A percentile compares a stretch with the other conserved stretches of the same genome.
Evolutionary conservation across 2,113 vertebrate species (phyloP).

Genomic region (Ranitomeya variabilis): DNA sequence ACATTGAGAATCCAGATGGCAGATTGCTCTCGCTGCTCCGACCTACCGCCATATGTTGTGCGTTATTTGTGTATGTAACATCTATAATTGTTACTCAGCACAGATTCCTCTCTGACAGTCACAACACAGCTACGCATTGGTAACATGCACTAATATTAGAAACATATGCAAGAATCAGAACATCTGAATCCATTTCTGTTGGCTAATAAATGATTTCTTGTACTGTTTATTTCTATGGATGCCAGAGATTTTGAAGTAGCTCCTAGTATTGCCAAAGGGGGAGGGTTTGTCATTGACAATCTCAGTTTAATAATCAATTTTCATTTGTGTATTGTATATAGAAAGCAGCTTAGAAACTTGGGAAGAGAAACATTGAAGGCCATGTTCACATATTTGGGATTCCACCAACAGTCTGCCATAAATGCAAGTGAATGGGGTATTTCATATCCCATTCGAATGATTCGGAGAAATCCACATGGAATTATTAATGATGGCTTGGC

Average conservation of each 20-base stretch:
- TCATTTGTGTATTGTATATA: background rate
- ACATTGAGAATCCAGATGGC: slow-evolving; percentile 37
- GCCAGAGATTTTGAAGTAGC: background rate
- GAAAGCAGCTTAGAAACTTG: background rate
- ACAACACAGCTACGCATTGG: slow-evolving; percentile 38
- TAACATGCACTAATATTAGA: slow-evolving; percentile 41
- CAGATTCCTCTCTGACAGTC: slow-evolving; percentile 46
- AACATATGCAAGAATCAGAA: slow-evolving; percentile 8
- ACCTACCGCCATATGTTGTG: slow-evolving; percentile 49
- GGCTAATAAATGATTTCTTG: background rate
- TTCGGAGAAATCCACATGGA: too few relatives aligned
- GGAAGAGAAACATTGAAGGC: background rate
- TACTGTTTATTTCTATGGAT: background rate
- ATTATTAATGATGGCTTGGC: too few relatives aligned
- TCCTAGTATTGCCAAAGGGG: background rate
- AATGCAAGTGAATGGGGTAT: too few relatives aligned
- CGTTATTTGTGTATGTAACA: slow-evolving; percentile 43
- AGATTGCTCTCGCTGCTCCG: slow-evolving; percentile 10
- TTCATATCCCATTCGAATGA: too few relatives aligned
- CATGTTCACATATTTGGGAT: background rate
- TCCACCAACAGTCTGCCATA: too few relatives aligned
- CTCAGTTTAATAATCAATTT: background rate
- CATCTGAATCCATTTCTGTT: background rate
- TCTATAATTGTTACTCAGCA: slow-evolving; percentile 48
- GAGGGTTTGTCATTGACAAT: background rate